Evolutionary conservation across 2,888 invertebrate species (phyloP).

Genomic region (Podabrus alpinus): DNA sequence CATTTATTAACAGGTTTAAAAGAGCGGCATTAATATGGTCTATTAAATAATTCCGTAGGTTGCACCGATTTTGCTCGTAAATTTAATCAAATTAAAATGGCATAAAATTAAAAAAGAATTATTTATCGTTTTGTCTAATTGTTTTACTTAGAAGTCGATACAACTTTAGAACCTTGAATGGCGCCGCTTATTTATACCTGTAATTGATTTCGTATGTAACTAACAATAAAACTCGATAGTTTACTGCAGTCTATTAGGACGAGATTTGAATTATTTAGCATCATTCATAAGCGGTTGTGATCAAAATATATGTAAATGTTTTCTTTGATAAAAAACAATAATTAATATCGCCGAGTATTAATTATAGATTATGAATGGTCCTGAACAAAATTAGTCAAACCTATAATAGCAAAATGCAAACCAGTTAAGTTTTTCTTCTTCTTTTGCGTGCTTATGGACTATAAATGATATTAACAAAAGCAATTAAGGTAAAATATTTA

Average conservation of each 20-base stretch:
- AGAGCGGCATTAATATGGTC: background rate
- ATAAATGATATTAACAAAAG: conserved; percentile 6
- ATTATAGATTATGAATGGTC: background rate
- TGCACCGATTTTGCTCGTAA: background rate
- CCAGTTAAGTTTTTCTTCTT: background rate
- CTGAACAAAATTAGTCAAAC: background rate
- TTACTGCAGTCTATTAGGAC: conserved; percentile 13
- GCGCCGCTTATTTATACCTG: conserved; percentile 44
- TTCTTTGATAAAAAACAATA: background rate
- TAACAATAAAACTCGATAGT: conserved; percentile 36
- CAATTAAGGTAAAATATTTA: conserved; percentile 15
- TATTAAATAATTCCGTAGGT: background rate
- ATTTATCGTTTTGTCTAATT: conserved; percentile 34
- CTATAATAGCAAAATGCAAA: background rate
- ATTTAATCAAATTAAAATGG: background rate
- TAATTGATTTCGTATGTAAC: conserved; percentile 42
- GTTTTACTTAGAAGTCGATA: conserved; percentile 39
- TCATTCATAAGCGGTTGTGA: background rate
- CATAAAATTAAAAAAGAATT: conserved; percentile 6
- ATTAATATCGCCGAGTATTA: background rate
- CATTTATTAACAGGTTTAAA: conserved; percentile 13
- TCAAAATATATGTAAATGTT: background rate
- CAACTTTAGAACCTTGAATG: conserved; percentile 44
- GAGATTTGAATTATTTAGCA: conserved; percentile 6
- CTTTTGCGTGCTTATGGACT: conserved; percentile 6